Conservation (phyloP, 2,797 vertebrate species). For the Characodon lateralis region DNA sequence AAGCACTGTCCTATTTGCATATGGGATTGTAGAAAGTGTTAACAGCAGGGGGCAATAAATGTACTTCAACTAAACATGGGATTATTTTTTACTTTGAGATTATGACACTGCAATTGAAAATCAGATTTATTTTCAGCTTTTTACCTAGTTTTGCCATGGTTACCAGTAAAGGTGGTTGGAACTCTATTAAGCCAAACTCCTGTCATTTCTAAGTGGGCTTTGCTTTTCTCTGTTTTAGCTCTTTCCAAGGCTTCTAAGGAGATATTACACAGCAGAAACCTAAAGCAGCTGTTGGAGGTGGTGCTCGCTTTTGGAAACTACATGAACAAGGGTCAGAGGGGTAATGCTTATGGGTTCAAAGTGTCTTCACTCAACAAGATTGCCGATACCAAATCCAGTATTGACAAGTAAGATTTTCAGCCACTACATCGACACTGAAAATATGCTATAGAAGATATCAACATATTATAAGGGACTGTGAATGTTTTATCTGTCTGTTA, state of each 20-base stretch:
- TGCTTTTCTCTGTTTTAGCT: conserved; percentile 73
- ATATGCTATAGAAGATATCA: not conserved
- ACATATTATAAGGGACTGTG: conserved; percentile 34
- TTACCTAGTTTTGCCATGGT: not conserved
- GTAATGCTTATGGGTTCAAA: conserved; percentile 97
- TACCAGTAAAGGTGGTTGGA: not conserved
- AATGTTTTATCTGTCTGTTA: not conserved
- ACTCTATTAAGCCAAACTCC: not conserved
- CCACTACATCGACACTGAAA: conserved; percentile 3
- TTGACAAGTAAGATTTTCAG: conserved; percentile 92
- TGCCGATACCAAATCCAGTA: conserved; percentile 97
- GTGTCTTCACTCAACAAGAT: conserved; percentile 99
- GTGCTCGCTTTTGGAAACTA: conserved; percentile 99
- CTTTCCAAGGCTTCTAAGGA: conserved; percentile 90
- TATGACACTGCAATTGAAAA: not conserved
- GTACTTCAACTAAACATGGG: not conserved
- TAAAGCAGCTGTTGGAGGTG: conserved; percentile 95
- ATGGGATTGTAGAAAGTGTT: not conserved
- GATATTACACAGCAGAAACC: conserved; percentile 88
- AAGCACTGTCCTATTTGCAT: not conserved
- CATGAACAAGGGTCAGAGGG: conserved; percentile 99
- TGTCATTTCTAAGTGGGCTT: not conserved
- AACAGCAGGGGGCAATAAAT: not conserved
- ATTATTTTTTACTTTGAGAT: not conserved
- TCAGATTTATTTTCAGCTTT: not conserved